phyloP scores from a whole-genome alignment of 2,113 vertebrate species.

The Hydrochoerus hydrochaeris region DNA sequence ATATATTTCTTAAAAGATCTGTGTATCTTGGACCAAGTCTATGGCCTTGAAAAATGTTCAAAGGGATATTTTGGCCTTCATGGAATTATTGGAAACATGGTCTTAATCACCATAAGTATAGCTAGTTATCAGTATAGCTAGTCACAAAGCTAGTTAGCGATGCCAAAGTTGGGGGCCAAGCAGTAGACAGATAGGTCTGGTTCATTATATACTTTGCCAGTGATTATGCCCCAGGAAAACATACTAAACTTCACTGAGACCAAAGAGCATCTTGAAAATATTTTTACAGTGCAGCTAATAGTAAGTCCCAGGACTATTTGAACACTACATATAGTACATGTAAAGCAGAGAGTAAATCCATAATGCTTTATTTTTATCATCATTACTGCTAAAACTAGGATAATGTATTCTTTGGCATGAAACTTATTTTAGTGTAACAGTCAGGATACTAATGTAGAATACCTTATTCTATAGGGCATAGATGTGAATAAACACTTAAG shows the following conservation, averaged over 20 bases:
- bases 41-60: background rate
- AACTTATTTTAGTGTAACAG: conserved; percentile 14
- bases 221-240: background rate
- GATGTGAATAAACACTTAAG: conserved; percentile 24
- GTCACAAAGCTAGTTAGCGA: background rate
- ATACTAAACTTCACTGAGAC: background rate
- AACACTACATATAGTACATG: background rate
- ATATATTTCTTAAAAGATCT: background rate
- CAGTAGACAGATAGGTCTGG: background rate
- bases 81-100: background rate
- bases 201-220: background rate
- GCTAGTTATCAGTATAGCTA: background rate
- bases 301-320: background rate
- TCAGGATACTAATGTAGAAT: background rate
- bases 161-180: background rate
- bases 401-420: background rate
- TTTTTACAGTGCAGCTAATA: background rate
- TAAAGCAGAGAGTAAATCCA: background rate
- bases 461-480: background rate
- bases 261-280: background rate
- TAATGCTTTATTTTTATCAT: background rate
- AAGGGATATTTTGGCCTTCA: background rate
- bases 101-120: background rate
- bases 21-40: background rate
- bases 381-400: background rate